These are phyloP conservation scores for Ambastaia sidthimunki DNA, from an alignment of 2,797 vertebrate genomes.

Conservation along the genomic window DNA sequence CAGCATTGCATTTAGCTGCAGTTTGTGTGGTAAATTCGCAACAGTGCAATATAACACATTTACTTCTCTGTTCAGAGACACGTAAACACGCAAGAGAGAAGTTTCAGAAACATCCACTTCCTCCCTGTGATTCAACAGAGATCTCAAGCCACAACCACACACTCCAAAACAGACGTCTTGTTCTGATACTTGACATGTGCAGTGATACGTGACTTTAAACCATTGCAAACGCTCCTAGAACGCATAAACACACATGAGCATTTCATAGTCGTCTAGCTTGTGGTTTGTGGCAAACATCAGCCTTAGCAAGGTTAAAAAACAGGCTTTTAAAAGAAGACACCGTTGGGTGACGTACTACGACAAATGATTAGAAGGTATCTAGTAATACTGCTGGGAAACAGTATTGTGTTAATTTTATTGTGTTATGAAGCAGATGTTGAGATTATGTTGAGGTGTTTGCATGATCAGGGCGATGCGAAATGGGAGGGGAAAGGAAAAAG, in stretches of 20 bases:
- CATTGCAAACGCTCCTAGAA: no score
- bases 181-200: no score
- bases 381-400: neutral
- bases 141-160: neutral
- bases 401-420: no score
- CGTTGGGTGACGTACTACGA: neutral
- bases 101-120: slow-evolving; percentile 17
- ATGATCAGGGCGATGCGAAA: neutral
- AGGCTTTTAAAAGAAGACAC: neutral
- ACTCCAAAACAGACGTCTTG: neutral
- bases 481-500: neutral
- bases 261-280: neutral
- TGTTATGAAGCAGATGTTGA: neutral
- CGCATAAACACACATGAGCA: no score
- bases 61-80: neutral
- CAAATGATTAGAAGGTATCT: neutral
- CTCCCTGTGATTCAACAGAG: neutral
- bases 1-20: no score
- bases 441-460: neutral
- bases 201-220: slow-evolving; percentile 17
- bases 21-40: neutral
- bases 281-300: neutral
- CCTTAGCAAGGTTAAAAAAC: neutral
- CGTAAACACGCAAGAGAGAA: neutral
- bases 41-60: neutral